phyloP scores from a whole-genome alignment of 2,797 vertebrate species.

The Myotis pilosus region DNA sequence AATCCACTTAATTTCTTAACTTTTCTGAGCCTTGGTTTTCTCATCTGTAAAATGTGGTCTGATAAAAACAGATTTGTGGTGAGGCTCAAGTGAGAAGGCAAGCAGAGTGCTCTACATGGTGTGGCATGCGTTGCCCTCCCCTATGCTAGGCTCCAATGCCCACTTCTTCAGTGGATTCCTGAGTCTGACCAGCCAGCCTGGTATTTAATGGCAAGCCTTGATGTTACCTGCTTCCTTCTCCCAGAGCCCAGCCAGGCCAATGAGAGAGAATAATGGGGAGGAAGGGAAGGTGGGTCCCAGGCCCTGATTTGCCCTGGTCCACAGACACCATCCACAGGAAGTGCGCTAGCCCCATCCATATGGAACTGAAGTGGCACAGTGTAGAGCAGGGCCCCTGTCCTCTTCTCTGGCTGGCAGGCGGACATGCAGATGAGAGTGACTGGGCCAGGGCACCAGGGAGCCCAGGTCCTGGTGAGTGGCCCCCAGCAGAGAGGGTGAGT shows the following conservation, averaged over 20 bases:
- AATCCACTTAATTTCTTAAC: neutral
- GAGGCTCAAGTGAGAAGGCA: neutral
- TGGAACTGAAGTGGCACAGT: slow-evolving; percentile 61
- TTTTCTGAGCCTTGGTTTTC: neutral
- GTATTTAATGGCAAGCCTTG: neutral
- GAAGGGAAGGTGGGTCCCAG: no score
- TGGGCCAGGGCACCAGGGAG: slow-evolving; percentile 49
- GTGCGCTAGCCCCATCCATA: slow-evolving; percentile 71
- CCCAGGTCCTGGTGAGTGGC: slow-evolving; percentile 76
- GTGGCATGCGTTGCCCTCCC: neutral
- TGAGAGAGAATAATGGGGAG: neutral
- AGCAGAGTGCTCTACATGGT: neutral
- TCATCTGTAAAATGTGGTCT: neutral
- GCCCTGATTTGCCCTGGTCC: neutral
- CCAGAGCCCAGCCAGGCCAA: neutral
- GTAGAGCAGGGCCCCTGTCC: slow-evolving; percentile 63
- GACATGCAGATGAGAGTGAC: slow-evolving; percentile 73
- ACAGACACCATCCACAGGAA: slow-evolving; percentile 71
- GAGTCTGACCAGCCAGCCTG: neutral
- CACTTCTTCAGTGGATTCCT: neutral
- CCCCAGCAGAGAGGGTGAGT: neutral
- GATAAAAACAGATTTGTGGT: neutral
- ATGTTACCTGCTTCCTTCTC: neutral
- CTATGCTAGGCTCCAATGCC: neutral
- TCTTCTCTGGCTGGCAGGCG: slow-evolving; percentile 76